Conservation (phyloP, 2,113 vertebrate genomes). For the Burhinus bistriatus region DNA sequence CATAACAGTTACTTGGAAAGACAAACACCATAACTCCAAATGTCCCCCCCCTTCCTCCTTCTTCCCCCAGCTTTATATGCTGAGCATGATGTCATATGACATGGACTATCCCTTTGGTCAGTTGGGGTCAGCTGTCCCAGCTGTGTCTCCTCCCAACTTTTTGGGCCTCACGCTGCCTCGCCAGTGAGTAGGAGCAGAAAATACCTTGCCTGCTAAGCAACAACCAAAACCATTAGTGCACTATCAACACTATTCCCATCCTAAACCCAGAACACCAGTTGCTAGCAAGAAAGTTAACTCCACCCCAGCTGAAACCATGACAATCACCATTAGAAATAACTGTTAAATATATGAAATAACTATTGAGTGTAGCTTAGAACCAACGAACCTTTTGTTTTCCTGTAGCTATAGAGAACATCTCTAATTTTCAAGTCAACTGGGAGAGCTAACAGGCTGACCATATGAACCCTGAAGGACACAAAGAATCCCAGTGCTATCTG, state of each 20-base stretch:
- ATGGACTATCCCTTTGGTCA: neutral
- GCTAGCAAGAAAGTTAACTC: neutral
- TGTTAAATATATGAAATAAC: neutral
- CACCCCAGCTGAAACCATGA: neutral
- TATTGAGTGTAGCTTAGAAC: neutral
- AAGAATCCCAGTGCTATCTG: neutral
- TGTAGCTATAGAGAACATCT: neutral
- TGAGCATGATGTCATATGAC: neutral
- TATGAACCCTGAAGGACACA: neutral
- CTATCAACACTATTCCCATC: neutral
- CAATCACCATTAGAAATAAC: neutral
- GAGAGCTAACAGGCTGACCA: neutral
- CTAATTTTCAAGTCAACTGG: neutral
- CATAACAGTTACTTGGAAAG: neutral
- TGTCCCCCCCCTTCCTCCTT: too few species aligned
- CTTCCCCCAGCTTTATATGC: neutral
- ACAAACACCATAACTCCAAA: neutral
- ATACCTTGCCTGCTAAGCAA: neutral
- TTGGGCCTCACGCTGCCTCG: too few species aligned
- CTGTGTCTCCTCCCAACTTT: neutral
- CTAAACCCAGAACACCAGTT: neutral
- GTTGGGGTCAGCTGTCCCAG: neutral
- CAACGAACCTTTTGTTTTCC: neutral
- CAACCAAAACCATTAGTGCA: neutral
- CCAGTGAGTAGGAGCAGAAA: too few species aligned